Conservation (phyloP, 1,140 invertebrate species). For the Zelostemma sp. region DNA sequence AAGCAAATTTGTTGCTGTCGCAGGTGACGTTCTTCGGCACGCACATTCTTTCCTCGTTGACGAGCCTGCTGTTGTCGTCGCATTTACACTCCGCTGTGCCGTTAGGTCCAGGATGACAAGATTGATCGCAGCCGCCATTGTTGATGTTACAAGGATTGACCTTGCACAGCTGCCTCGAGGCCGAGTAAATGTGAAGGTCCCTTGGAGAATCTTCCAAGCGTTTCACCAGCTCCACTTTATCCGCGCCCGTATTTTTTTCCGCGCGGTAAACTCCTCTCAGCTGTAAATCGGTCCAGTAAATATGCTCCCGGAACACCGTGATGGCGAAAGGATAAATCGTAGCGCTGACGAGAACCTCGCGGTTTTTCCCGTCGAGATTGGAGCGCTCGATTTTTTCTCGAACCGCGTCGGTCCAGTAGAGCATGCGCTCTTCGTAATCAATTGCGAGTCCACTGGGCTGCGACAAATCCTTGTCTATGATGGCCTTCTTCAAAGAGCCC, state of each 20-base stretch:
- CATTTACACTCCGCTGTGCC: conserved; percentile 89
- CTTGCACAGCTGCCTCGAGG: conserved; percentile 83
- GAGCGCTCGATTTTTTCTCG: conserved; percentile 97
- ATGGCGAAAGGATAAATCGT: conserved; percentile 98
- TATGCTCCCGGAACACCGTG: conserved; percentile 90
- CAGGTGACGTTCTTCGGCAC: conserved; percentile 90
- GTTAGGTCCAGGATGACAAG: conserved; percentile 91
- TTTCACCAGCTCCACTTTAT: conserved; percentile 95
- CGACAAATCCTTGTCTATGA: conserved; percentile 91
- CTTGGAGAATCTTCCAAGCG: conserved; percentile 90
- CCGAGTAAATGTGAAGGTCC: conserved; percentile 91
- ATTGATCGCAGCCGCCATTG: conserved; percentile 97
- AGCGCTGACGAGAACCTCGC: conserved; percentile 85
- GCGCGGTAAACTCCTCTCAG: conserved; percentile 94
- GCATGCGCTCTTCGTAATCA: conserved; percentile 94
- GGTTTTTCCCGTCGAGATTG: conserved; percentile 85
- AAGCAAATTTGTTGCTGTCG: conserved; percentile 91
- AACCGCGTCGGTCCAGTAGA: conserved; percentile 99
- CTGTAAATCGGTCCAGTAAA: conserved; percentile 98
- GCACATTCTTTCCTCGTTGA: conserved; percentile 94
- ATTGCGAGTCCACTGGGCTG: conserved; percentile 97
- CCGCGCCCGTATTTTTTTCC: conserved; percentile 96
- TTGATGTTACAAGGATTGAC: conserved; percentile 90
- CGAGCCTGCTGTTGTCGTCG: conserved; percentile 86
- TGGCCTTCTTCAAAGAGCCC: conserved; percentile 90